Percentiles rank a stretch among this genome's conserved stretches.
Conservation (phyloP, 1,140 invertebrate genomes). For the Drosophila prosaltans region DNA sequence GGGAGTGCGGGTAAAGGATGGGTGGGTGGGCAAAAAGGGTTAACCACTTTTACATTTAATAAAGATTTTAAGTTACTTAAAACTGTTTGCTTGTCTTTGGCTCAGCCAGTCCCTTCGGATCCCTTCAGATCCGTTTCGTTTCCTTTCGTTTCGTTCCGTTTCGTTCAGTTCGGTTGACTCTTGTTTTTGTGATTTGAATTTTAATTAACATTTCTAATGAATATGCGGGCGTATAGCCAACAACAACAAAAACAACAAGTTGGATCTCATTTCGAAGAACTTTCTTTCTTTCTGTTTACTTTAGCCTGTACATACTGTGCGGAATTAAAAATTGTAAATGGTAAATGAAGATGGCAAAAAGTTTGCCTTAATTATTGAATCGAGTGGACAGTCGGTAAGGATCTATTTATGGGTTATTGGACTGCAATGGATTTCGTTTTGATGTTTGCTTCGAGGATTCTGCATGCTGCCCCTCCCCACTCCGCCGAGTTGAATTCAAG, state of each 20-base stretch:
- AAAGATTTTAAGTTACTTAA: conserved; percentile 81
- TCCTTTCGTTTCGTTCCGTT: background rate
- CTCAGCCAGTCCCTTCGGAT: background rate
- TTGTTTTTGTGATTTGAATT: conserved; percentile 72
- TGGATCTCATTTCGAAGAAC: conserved; percentile 9
- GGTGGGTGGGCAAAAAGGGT: conserved; percentile 53
- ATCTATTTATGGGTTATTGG: background rate
- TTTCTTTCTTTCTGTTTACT: conserved; percentile 26
- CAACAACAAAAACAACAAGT: background rate
- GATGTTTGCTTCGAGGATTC: conserved; percentile 4
- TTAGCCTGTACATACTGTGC: background rate
- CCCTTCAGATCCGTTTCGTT: too few species aligned
- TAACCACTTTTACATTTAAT: conserved; percentile 80
- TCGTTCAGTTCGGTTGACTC: conserved; percentile 22
- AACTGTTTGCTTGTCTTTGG: conserved; percentile 75
- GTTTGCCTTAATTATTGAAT: conserved; percentile 29
- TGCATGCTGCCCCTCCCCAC: background rate
- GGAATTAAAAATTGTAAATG: conserved; percentile 16
- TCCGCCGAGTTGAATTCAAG: background rate
- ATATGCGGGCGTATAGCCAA: conserved; percentile 46
- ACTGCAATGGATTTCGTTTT: conserved; percentile 5
- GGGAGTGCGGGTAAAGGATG: conserved; percentile 12
- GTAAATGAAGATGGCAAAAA: conserved; percentile 11
- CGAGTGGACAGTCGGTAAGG: conserved; percentile 9
- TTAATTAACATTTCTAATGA: conserved; percentile 77